Evolutionary conservation across 2,888 invertebrate species (phyloP).

Genomic region (Psococerastis gibbosa): DNA sequence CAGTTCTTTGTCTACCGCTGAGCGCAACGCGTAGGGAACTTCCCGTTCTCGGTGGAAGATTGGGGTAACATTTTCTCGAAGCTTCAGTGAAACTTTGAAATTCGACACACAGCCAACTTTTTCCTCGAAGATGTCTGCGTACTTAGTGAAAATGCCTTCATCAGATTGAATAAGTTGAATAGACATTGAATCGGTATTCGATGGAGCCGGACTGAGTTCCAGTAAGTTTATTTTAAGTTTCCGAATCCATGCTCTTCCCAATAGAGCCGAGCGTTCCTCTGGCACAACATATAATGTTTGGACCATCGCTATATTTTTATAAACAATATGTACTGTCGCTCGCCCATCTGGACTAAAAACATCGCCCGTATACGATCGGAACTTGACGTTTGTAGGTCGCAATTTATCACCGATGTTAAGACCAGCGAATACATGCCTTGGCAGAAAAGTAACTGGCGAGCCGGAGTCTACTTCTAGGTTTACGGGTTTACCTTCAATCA

Average conservation of each 20-base stretch:
- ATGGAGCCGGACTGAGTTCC: neutral
- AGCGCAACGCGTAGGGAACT: neutral
- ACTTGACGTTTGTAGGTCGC: too few species aligned
- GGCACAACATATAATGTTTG: too few species aligned
- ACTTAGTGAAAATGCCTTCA: neutral
- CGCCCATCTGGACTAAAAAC: too few species aligned
- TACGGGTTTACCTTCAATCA: too few species aligned
- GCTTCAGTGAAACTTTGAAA: neutral
- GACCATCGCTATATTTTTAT: too few species aligned
- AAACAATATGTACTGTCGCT: too few species aligned
- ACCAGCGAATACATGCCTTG: too few species aligned
- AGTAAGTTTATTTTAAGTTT: neutral
- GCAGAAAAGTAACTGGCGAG: too few species aligned
- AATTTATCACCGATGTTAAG: too few species aligned
- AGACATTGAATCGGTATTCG: neutral
- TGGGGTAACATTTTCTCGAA: neutral
- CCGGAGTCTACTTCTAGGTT: too few species aligned
- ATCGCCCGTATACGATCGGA: too few species aligned
- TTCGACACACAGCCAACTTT: neutral
- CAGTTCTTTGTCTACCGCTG: neutral
- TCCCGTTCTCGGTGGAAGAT: neutral
- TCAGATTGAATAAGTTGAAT: neutral
- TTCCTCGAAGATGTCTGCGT: neutral
- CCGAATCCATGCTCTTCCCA: constrained; percentile 9
- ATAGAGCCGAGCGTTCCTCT: too few species aligned